phyloP scores from a whole-genome alignment of 2,888 invertebrate species.

The Bellardia bayeri region DNA sequence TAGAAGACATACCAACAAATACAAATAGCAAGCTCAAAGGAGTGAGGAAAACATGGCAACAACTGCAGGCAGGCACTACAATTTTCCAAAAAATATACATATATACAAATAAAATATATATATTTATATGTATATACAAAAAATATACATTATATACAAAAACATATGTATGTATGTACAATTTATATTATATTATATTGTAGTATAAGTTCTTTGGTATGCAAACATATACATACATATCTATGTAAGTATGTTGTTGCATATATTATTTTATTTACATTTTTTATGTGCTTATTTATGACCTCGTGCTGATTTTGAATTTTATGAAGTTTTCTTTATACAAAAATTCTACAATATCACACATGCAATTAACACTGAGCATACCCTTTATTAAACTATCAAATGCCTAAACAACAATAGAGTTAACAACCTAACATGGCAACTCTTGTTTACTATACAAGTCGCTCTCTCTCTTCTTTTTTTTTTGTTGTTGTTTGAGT shows the following conservation, averaged over 20 bases:
- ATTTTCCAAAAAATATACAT: neutral
- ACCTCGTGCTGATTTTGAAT: constrained; percentile 71
- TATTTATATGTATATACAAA: too few species aligned
- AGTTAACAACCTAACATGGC: constrained; percentile 22
- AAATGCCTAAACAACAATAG: neutral
- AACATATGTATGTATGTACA: neutral
- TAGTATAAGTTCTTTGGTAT: neutral
- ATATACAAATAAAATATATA: too few species aligned
- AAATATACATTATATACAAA: neutral
- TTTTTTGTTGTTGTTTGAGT: too few species aligned
- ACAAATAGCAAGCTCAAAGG: neutral
- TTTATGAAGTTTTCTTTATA: constrained; percentile 10
- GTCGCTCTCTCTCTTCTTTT: neutral
- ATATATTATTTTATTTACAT: constrained; percentile 40
- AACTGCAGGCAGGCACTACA: neutral
- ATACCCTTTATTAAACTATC: neutral
- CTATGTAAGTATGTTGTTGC: neutral
- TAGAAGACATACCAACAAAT: constrained; percentile 26
- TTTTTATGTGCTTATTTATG: constrained; percentile 50
- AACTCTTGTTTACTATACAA: constrained; percentile 34
- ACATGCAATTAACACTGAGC: constrained; percentile 28
- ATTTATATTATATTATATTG: neutral
- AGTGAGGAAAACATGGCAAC: neutral
- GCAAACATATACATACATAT: too few species aligned
- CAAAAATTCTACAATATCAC: constrained; percentile 34